These are phyloP conservation scores for Nesidiocoris tenuis DNA, from an alignment of 2,888 invertebrate species.

Conservation along the genomic window DNA sequence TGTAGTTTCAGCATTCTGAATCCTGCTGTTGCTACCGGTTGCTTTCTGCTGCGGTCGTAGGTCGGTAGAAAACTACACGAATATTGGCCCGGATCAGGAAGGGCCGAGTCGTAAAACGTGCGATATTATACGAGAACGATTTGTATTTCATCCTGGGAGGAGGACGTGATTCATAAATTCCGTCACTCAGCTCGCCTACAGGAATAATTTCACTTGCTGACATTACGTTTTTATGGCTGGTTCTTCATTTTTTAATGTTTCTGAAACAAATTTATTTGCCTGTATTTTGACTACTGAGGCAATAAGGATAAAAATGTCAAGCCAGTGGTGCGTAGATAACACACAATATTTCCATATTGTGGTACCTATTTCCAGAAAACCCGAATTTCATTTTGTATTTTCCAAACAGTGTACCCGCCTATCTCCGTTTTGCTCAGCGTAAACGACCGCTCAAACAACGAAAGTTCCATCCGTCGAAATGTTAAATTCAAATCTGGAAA, in stretches of 20 bases:
- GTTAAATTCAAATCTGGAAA: no score
- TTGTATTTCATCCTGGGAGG: background rate
- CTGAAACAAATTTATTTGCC: background rate
- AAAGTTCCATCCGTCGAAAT: no score
- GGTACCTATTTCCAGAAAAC: no score
- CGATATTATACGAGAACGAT: background rate
- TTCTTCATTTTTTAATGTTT: background rate
- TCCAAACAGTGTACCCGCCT: no score
- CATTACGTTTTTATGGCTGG: background rate
- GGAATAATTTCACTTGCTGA: background rate
- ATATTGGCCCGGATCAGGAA: background rate
- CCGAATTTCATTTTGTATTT: no score
- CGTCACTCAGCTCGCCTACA: background rate
- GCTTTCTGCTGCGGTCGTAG: no score
- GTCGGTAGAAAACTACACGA: background rate
- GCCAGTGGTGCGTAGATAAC: no score
- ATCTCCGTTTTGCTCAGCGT: no score
- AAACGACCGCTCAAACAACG: no score
- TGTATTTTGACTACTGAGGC: no score
- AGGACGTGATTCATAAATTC: background rate
- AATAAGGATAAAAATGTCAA: no score
- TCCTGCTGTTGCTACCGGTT: background rate
- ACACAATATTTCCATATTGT: no score
- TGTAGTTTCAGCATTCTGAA: background rate
- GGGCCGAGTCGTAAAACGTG: background rate